A percentile compares a stretch with the other conserved stretches of the same genome.
These are phyloP conservation scores for Chrysemys picta DNA, from an alignment of 2,113 vertebrate genomes.

Conservation along the genomic window DNA sequence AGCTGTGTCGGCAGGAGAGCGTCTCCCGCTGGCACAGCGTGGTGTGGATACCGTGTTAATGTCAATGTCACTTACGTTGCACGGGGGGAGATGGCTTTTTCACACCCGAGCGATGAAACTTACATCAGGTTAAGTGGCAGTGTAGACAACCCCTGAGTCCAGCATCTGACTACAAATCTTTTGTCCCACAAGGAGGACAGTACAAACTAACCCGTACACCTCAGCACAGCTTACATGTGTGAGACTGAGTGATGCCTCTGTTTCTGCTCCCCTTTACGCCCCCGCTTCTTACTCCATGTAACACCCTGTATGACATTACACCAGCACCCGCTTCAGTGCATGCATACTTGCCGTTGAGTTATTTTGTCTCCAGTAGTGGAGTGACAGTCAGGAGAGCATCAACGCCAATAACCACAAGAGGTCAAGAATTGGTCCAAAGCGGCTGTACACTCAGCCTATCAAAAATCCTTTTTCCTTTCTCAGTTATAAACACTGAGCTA, in stretches of 20 bases:
- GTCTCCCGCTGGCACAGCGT: too few species aligned
- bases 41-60: too few species aligned
- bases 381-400: neutral
- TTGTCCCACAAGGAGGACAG: neutral
- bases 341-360: neutral
- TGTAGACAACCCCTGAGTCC: neutral
- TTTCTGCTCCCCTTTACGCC: neutral
- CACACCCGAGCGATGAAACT: too few species aligned
- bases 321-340: neutral
- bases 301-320: fast-evolving
- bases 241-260: neutral
- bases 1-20: too few species aligned
- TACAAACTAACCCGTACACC: fast-evolving
- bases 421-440: neutral
- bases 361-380: neutral
- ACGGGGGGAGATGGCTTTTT: too few species aligned
- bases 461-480: neutral
- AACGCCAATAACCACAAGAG: neutral
- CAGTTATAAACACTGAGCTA: neutral
- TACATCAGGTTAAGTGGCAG: too few species aligned
- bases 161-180: neutral
- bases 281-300: neutral
- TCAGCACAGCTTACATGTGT: neutral
- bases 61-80: too few species aligned
- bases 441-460: neutral